Evolutionary conservation across 2,113 vertebrate genomes (phyloP).

Genomic region (Eptesicus fuscus): DNA sequence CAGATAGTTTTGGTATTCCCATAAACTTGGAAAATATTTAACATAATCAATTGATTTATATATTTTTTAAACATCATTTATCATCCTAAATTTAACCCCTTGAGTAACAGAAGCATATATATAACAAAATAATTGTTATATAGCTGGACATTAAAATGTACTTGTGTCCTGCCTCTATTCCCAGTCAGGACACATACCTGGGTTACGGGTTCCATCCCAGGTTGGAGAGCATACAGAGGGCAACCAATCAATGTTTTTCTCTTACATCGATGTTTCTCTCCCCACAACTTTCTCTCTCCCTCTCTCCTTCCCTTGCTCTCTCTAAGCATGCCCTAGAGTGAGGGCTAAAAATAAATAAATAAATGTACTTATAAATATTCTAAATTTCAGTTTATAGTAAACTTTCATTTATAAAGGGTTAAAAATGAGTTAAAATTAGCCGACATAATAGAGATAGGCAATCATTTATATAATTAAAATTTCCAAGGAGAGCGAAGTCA

Average conservation of each 20-base stretch:
- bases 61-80: not conserved
- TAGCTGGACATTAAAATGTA: not conserved
- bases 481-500: not conserved
- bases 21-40: slow-evolving; percentile 5
- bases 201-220: not conserved
- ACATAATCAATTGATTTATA: not conserved
- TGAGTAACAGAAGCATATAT: not conserved
- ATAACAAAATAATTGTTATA: not conserved
- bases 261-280: not conserved
- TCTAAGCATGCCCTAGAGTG: not conserved
- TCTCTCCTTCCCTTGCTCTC: not conserved
- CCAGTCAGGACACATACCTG: not conserved
- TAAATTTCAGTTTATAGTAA: not conserved
- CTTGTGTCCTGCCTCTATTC: not conserved
- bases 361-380: not conserved
- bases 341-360: not conserved
- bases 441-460: not conserved
- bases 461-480: not conserved
- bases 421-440: not conserved
- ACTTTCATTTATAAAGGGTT: not conserved
- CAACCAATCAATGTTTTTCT: not conserved
- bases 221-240: not conserved
- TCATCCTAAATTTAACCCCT: not conserved
- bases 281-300: not conserved
- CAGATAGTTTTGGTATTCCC: not conserved